phyloP scores from a whole-genome alignment of 2,797 vertebrate species.

The Diplodus puntazzo region DNA sequence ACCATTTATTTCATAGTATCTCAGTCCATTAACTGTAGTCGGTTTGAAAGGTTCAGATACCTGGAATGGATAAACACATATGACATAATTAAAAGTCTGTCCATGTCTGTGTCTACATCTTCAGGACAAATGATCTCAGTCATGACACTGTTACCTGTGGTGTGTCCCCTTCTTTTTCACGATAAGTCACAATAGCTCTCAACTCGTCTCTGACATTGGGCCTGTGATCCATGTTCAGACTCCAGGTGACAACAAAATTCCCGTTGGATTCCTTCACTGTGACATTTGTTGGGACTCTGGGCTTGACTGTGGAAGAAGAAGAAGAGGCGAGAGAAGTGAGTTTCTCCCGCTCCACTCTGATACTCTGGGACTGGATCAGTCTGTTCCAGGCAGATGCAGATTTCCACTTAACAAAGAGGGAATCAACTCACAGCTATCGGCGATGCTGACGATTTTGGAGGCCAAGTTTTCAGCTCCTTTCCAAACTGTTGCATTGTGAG shows the following conservation, averaged over 20 bases:
- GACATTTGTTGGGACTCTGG: conserved; percentile 47
- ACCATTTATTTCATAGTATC: conserved; percentile 32
- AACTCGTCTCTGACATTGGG: rapidly evolving
- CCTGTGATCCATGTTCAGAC: background rate
- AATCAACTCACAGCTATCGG: conserved; percentile 28
- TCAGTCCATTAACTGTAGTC: rapidly evolving
- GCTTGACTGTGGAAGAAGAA: conserved; percentile 63
- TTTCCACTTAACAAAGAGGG: background rate
- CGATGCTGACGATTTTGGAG: background rate
- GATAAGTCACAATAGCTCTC: conserved; percentile 11
- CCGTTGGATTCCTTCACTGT: conserved; percentile 31
- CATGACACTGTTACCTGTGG: conserved; percentile 21
- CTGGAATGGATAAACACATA: conserved; percentile 21
- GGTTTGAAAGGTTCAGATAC: rapidly evolving
- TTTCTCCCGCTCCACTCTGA: background rate
- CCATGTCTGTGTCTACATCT: background rate
- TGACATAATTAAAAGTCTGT: background rate
- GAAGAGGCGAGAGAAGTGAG: background rate
- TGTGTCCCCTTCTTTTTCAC: conserved; percentile 43
- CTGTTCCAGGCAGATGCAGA: background rate
- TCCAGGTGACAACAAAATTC: conserved; percentile 54
- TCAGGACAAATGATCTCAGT: background rate
- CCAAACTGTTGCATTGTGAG: background rate
- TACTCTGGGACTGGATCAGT: background rate
- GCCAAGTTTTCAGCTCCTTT: rapidly evolving